Conservation (phyloP, 1,140 invertebrate species). For the Drosophila rufa region DNA sequence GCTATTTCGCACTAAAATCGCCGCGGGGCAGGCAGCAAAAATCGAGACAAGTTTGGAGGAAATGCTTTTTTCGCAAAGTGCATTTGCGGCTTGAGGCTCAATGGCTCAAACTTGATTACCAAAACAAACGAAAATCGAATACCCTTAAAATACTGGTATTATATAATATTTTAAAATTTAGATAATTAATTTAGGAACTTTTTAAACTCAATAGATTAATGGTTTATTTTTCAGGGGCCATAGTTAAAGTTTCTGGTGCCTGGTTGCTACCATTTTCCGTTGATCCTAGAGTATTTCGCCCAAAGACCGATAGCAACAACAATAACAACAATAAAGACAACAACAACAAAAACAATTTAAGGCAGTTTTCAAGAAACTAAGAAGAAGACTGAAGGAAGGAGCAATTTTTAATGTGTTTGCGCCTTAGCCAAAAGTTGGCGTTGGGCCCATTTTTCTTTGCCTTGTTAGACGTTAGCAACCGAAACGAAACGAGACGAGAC, state of each 20-base stretch:
- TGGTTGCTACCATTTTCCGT: background rate
- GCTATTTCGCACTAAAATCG: conserved; percentile 75
- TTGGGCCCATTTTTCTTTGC: conserved; percentile 83
- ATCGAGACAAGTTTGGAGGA: conserved; percentile 80
- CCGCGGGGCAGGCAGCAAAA: conserved; percentile 65
- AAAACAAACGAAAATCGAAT: conserved; percentile 16
- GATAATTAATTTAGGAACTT: background rate
- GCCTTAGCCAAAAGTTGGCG: conserved; percentile 81
- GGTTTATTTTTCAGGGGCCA: background rate
- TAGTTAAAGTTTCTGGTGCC: background rate
- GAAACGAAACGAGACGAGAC: conserved; percentile 16
- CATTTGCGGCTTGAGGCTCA: conserved; percentile 70
- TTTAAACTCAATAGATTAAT: no score
- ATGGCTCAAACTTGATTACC: background rate
- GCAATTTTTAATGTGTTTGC: conserved; percentile 82
- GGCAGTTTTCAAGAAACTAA: conserved; percentile 19
- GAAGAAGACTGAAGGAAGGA: conserved; percentile 36
- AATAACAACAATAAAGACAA: conserved; percentile 19
- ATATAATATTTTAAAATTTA: background rate
- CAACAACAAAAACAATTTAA: conserved; percentile 27
- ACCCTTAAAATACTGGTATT: background rate
- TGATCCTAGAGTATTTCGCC: conserved; percentile 27
- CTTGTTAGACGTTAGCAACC: conserved; percentile 71
- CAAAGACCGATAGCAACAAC: conserved; percentile 23
- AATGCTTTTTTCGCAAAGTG: conserved; percentile 81